Evolutionary conservation across 2,113 vertebrate genomes (phyloP).

Genomic region (Catharus minimus): DNA sequence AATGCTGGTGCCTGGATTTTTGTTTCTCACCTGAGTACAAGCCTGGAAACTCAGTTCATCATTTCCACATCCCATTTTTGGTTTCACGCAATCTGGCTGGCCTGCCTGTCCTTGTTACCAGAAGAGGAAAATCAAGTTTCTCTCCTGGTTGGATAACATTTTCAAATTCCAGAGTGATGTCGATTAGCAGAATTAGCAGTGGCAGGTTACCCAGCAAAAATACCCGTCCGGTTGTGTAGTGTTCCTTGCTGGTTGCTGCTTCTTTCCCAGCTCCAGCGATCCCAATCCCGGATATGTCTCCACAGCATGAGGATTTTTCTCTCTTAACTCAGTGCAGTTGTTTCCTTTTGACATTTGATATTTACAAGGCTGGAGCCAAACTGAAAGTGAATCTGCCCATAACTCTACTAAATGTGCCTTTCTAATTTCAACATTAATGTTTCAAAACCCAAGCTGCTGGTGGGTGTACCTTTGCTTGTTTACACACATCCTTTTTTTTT

Average conservation of each 20-base stretch:
- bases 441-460: constrained; percentile 24
- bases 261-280: neutral
- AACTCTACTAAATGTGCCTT: constrained; percentile 16
- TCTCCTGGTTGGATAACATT: constrained; percentile 44
- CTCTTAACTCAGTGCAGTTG: neutral
- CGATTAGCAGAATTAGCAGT: constrained; percentile 37
- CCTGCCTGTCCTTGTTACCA: neutral
- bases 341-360: constrained; percentile 40
- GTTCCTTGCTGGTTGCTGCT: neutral
- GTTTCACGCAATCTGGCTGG: neutral
- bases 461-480: constrained; percentile 7
- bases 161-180: constrained; percentile 52
- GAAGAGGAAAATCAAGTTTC: constrained; percentile 63
- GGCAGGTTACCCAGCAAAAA: constrained; percentile 20
- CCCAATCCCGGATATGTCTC: rapidly evolving
- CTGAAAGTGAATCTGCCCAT: constrained; percentile 23
- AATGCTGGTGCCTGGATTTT: neutral
- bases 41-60: neutral
- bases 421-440: constrained; percentile 34
- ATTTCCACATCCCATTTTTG: neutral
- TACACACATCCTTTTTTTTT: neutral
- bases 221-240: neutral
- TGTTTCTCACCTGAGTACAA: rapidly evolving
- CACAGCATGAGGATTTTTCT: neutral
- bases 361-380: constrained; percentile 26